These are phyloP conservation scores for Sebastes steindachneri DNA, from an alignment of 2,797 vertebrate species.

Conservation along the genomic window DNA sequence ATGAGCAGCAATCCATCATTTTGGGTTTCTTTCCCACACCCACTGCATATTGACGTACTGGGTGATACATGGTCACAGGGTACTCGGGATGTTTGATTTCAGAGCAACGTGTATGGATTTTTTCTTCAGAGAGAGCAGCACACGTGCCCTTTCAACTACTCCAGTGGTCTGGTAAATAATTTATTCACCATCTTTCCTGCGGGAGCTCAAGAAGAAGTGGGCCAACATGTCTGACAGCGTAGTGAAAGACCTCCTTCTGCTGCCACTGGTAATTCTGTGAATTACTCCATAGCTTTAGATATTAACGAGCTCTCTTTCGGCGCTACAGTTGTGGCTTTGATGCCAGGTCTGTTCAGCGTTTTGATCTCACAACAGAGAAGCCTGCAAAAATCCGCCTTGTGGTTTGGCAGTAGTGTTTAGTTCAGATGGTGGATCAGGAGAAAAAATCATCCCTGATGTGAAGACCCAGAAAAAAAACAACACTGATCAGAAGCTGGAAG, in stretches of 20 bases:
- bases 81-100: slow-evolving; percentile 48
- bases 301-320: slow-evolving; percentile 28
- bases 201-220: slow-evolving; percentile 57
- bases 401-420: slow-evolving; percentile 33
- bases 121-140: slow-evolving; percentile 41
- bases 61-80: slow-evolving; percentile 42
- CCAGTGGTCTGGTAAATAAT: slow-evolving; percentile 61
- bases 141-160: slow-evolving; percentile 53
- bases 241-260: slow-evolving; percentile 26
- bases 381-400: background rate
- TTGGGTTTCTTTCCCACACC: slow-evolving; percentile 37
- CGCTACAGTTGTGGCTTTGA: slow-evolving; percentile 28
- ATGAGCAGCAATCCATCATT: slow-evolving; percentile 41
- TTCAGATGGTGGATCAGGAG: slow-evolving; percentile 39
- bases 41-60: slow-evolving; percentile 26
- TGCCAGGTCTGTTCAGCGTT: slow-evolving; percentile 31
- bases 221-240: slow-evolving; percentile 64
- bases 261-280: slow-evolving; percentile 28
- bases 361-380: slow-evolving; percentile 44
- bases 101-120: slow-evolving; percentile 43
- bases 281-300: slow-evolving; percentile 19
- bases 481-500: slow-evolving; percentile 22
- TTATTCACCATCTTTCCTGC: slow-evolving; percentile 48
- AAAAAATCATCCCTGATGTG: background rate
- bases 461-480: slow-evolving; percentile 42